Conservation (phyloP, 2,113 vertebrate species). For the Phylloscopus whistleri region DNA sequence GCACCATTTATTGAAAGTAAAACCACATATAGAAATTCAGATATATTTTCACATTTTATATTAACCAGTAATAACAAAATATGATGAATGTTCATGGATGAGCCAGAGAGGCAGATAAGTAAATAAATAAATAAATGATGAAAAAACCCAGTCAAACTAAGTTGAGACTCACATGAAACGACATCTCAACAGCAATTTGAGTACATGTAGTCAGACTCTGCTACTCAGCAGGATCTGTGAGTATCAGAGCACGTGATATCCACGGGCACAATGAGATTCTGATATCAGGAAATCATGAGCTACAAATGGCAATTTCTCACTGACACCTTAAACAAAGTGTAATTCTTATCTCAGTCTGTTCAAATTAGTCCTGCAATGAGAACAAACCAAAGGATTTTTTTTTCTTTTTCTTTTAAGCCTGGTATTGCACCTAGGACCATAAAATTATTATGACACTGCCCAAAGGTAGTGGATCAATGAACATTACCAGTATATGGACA, state of each 20-base stretch:
- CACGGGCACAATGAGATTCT: accelerated
- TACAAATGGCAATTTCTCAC: not conserved
- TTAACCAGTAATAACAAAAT: not conserved
- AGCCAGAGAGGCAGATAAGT: not conserved
- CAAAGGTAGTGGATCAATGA: not conserved
- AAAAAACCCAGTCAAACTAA: not conserved
- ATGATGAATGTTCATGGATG: not conserved
- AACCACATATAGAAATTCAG: not conserved
- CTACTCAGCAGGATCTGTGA: not conserved
- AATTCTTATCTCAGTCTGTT: not conserved
- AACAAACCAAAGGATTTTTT: not conserved
- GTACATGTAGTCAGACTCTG: not conserved
- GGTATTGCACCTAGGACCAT: not conserved
- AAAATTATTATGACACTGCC: not conserved
- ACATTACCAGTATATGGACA: not conserved
- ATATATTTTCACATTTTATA: not conserved
- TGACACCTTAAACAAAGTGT: not conserved
- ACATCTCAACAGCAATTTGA: not conserved
- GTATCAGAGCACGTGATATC: not conserved
- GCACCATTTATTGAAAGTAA: not conserved
- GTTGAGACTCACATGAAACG: not conserved
- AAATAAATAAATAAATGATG: not conserved
- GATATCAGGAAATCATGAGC: not conserved
- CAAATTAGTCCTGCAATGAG: not conserved
- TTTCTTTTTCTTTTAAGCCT: not conserved